Evolutionary conservation across 2,113 vertebrate species (phyloP), one percentile per base, ranked within the genome.

Genomic region (Cephalopholis sonnerati): DNA sequence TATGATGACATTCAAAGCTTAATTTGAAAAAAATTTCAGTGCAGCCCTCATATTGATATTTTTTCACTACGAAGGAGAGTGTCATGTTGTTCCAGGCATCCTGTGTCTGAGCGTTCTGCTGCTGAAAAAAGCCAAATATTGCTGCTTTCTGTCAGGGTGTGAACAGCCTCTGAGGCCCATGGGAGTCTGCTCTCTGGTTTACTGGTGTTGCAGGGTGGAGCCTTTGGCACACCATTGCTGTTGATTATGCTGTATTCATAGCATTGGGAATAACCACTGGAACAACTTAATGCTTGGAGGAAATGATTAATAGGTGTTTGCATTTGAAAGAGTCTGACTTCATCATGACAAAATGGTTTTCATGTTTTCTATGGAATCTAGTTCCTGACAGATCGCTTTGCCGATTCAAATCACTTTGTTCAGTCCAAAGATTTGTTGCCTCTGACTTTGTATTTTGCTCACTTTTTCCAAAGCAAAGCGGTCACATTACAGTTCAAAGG

Each of bases 121-220:
- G 46, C n/a, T 63, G 53, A 20, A 61, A 9, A 55, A 46, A 62
- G 76, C 25, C 61, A 61, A 32, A 57, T 20, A 11, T 51, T 46
- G 71, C 41, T n/a, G 73, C 54, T 48, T 3, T 41, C 41, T 66
- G 71, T 76, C 50, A 68, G 77, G 86, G 62, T 32, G 77, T 72
- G 55, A 58, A 44, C 50, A 9, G 4, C 51, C 32, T 79, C 11
- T 0, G 32, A 20, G 20, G 57, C 73, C 77, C 12, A 2, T 63
- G 77, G 68, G 41, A 77, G 64, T 84, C 50, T 62, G 50, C 46
- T 61, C 50, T 46, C 22, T 46, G 39, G 25, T 80, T 54, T 46
- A 57, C 53, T 62, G 36, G 12, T 16, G 54, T 54, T 59, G 18
- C 46, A 62, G 76, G 85, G 75, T 5, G 81, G 76, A 51, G 81